Evolutionary conservation across 1,140 invertebrate genomes (phyloP).

Genomic region (Saccostrea echinata): DNA sequence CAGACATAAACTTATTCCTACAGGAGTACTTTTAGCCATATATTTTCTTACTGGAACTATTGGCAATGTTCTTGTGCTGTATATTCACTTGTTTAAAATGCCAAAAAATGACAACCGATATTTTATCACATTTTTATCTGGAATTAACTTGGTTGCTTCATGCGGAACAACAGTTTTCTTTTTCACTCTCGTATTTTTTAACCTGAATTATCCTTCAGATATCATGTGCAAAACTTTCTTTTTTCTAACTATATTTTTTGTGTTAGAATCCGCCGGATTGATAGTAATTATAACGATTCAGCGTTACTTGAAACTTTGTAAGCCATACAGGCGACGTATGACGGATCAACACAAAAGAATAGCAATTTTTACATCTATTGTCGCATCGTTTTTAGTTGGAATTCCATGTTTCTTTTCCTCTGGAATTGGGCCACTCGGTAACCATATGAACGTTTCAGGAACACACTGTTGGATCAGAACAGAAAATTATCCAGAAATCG

Average conservation of each 20-base stretch:
- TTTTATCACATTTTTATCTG: not conserved
- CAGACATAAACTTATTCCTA: not conserved
- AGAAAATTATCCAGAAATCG: not conserved
- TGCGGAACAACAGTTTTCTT: not conserved
- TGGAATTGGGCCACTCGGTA: not conserved
- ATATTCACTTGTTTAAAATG: not conserved
- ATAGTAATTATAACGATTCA: conserved; percentile 6
- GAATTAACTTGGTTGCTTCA: not conserved
- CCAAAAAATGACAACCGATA: conserved; percentile 3
- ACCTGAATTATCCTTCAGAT: conserved; percentile 7
- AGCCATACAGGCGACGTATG: not conserved
- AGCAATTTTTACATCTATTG: not conserved
- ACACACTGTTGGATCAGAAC: not conserved
- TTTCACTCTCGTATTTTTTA: not conserved
- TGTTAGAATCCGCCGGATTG: not conserved
- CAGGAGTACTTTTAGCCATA: not conserved
- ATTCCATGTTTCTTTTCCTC: conserved; percentile 1
- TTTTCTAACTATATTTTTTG: not conserved
- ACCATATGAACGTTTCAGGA: not conserved
- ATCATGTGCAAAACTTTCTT: not conserved
- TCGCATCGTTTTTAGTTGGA: not conserved
- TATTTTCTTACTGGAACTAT: not conserved
- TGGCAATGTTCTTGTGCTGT: not conserved
- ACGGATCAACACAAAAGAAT: not conserved
- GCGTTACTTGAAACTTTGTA: not conserved